These are phyloP conservation scores for Callospermophilus lateralis DNA, from an alignment of 2,113 vertebrate genomes.

Conservation along the genomic window DNA sequence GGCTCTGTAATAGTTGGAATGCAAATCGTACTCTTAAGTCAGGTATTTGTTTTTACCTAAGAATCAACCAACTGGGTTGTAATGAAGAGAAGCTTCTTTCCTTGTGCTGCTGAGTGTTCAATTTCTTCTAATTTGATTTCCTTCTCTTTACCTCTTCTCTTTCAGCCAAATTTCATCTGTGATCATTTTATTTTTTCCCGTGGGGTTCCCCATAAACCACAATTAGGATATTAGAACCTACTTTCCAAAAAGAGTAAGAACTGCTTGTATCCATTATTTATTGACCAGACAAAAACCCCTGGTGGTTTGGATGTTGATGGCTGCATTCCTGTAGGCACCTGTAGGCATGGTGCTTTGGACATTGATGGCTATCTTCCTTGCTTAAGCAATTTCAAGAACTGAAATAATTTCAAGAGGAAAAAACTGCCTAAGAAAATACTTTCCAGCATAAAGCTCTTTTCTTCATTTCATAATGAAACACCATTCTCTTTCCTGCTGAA, in stretches of 20 bases:
- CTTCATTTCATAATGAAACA: neutral
- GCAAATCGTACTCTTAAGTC: neutral
- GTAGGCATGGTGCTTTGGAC: too few relatives aligned
- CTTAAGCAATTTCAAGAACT: slow-evolving; percentile 13
- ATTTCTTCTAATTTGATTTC: neutral
- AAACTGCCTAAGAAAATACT: neutral
- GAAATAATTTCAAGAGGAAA: neutral
- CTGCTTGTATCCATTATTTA: neutral
- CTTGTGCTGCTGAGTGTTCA: neutral
- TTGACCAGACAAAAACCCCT: neutral
- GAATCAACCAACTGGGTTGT: neutral
- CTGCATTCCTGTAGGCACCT: neutral
- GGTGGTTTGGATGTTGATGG: neutral
- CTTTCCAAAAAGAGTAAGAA: neutral
- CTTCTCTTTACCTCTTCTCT: neutral
- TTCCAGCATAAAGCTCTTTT: neutral
- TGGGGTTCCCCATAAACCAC: neutral
- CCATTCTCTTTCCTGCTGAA: neutral
- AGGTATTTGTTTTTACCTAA: neutral
- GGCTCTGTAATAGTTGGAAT: neutral
- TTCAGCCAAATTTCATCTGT: neutral
- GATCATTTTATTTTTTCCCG: neutral
- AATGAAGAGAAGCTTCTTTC: neutral
- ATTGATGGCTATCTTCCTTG: neutral
- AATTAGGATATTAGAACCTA: neutral